These are phyloP conservation scores for Nannobrachium achirus DNA, from an alignment of 2,113 vertebrate species.

Conservation along the genomic window DNA sequence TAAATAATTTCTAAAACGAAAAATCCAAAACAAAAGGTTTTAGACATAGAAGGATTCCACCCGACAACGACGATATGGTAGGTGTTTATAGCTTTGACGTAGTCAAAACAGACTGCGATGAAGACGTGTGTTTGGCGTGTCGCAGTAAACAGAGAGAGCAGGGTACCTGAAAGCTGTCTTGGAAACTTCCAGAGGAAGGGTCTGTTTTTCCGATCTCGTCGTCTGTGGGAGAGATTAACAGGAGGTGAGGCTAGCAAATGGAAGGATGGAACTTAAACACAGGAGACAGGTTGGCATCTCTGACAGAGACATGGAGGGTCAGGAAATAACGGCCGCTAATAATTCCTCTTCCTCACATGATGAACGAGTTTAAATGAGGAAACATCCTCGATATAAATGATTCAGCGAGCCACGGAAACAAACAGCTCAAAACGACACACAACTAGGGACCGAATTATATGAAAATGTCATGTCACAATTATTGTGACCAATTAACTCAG, in stretches of 20 bases:
- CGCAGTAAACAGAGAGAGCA: conserved; percentile 18
- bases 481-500: no score
- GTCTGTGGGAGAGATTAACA: conserved; percentile 78
- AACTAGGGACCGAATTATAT: no score
- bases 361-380: background rate
- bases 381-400: conserved; percentile 7
- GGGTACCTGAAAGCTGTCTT: conserved; percentile 88
- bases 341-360: conserved; percentile 15
- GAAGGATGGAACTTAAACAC: conserved; percentile 25
- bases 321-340: background rate
- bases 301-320: background rate
- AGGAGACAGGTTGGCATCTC: background rate
- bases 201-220: conserved; percentile 92
- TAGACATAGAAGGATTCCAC: no score
- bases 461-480: no score
- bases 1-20: no score
- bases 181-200: conserved; percentile 84
- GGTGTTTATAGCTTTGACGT: no score
- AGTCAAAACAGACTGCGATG: no score
- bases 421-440: no score
- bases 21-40: no score
- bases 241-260: conserved; percentile 21
- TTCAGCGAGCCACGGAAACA: background rate
- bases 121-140: conserved; percentile 7
- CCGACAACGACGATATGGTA: no score